Base-by-base conservation (phyloP, 2,888 invertebrate species). In the Melipona bicolor region DNA sequence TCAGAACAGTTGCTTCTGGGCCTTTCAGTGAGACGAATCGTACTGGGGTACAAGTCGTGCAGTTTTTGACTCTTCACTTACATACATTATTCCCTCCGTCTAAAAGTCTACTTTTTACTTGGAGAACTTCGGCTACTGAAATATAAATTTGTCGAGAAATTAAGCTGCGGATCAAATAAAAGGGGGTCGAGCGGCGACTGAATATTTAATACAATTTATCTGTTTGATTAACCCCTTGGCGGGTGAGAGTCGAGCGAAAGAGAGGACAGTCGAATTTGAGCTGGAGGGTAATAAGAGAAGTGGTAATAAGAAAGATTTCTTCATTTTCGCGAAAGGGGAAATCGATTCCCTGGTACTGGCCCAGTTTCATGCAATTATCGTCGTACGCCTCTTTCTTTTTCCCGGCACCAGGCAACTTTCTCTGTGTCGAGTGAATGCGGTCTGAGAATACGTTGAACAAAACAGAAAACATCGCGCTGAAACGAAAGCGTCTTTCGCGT, bases 341-440 rank as follows among this genome's bases (percentile, higher is more conserved):
- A 64, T 83, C 59, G 76, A 83, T 62, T 68, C 36, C 43, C 64
- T 59, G n/a, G 32, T 5, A n/a, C 52, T 83, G 83, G 77, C 77
- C 65, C 71, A 83, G 83, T 83, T 77, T 83, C 78, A n/a, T 56
- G 15, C 62, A 77, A 81, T 79, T 84, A 80, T 84, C 79, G 49
- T 69, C 67, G 43, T 43, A 52, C 54, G 72, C 62, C 15, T 77
- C 15, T 77, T 79, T 71, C 71, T 77, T 75, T 79, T 49, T 50
- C 11, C 17, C 62, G 24, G 43, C 13, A 50, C 15, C 83, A 17
- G 62, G 54, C 67, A 74, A 79, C 80, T 79, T 84, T 78, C 86
- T 76, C 62, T 76, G 68, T 52, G 76, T 65, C 59, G 70, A 77
- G 61, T 71, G 72, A 86, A 43, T 9, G 79, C 77, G 77, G 54